Conservation (phyloP, 2,113 vertebrate species). For the Cricetomys ansorgei region DNA sequence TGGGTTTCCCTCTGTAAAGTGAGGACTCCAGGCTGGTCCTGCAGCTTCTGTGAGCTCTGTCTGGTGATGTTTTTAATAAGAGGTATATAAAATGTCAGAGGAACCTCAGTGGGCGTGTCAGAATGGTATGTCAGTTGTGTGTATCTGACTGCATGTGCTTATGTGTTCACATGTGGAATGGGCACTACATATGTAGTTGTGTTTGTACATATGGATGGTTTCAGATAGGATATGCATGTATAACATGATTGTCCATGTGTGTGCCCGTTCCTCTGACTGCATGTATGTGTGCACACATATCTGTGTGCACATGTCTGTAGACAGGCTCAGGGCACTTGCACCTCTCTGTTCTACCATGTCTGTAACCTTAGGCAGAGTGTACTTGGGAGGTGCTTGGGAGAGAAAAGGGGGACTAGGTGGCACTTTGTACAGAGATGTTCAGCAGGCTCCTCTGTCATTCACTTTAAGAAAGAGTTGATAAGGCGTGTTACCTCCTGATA, state of each 20-base stretch:
- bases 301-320: background rate
- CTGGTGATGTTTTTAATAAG: background rate
- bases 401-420: background rate
- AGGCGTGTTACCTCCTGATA: no score
- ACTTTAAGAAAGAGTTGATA: background rate
- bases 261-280: background rate
- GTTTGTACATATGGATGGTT: background rate
- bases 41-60: background rate
- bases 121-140: background rate
- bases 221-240: background rate
- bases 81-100: background rate
- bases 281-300: background rate
- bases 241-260: background rate
- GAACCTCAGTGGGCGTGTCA: background rate
- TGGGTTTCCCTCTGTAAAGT: background rate
- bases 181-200: background rate
- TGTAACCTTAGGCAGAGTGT: slow-evolving; percentile 7
- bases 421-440: background rate
- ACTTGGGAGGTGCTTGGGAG: background rate
- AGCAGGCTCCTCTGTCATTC: slow-evolving; percentile 34
- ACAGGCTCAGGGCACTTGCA: background rate
- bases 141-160: background rate
- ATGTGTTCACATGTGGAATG: background rate
- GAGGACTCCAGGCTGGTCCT: background rate
- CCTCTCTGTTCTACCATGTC: background rate